Evolutionary conservation across 2,888 invertebrate species (phyloP), one percentile per base, ranked within the genome.

Genomic region (Bembecia ichneumoniformis): DNA sequence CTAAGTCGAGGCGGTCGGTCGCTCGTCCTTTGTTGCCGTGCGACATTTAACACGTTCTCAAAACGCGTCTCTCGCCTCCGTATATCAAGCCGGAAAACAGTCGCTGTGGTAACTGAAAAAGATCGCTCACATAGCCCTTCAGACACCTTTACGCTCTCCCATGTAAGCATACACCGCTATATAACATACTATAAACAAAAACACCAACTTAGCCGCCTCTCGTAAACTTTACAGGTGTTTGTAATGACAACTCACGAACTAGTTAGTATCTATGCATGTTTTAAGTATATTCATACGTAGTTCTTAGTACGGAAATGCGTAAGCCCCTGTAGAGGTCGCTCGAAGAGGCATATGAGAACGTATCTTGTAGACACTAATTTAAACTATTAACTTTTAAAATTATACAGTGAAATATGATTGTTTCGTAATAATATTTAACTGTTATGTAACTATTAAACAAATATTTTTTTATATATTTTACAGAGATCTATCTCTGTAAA

Each of bases 1-100:
- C 61, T 62, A 60, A 61, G 55, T 69, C 61, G 60, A 53, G 55
- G 68, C 55, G 66, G 59, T 50, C 63, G 63, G 73, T 68, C 72
- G 76, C 64, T 57, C 63, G 60, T 55, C 58, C 54, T 55, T 28
- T 54, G 16, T 51, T 52, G 51, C 52, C 49, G 10, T 52, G 50
- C 52, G 53, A 50, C 53, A 54, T 51, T 58, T 55, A 51, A 52
- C 57, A 54, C 61, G 28, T 28, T 63, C 66, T 60, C 57, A 36
- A 47, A 46, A 49, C 51, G 52, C 52, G 17, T 48, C 43, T 49
- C 45, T 55, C 57, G 55, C 58, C 55, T 52, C 60, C 58, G 62
- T 58, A 58, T 52, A 54, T 44, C 53, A 52, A 55, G 54, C 47
- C 49, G 15, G 46, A 35, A 43, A 17, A 17, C 46, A 40, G 13